These are phyloP conservation scores for Ichneumon xanthorius DNA, from an alignment of 2,888 invertebrate species.

Conservation along the genomic window DNA sequence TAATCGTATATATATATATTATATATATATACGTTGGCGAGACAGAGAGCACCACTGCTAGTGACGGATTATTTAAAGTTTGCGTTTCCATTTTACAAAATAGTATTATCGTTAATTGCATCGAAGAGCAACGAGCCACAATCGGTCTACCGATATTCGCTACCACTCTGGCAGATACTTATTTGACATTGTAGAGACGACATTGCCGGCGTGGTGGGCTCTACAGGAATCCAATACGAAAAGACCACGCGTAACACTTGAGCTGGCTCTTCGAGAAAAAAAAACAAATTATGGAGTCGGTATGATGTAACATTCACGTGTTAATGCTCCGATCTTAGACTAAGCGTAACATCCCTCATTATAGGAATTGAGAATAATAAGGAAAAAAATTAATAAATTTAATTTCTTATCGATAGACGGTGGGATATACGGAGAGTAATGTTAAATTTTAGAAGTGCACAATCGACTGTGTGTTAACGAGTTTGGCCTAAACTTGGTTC, in stretches of 20 bases:
- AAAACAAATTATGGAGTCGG: background rate
- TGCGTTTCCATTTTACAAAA: background rate
- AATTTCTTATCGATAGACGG: constrained; percentile 75
- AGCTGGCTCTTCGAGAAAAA: constrained; percentile 31
- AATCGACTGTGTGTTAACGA: constrained; percentile 78
- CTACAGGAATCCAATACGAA: constrained; percentile 43
- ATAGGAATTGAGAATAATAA: constrained; percentile 78
- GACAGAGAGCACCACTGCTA: constrained; percentile 57
- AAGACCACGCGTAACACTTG: constrained; percentile 40
- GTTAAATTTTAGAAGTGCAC: constrained; percentile 78
- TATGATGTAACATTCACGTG: constrained; percentile 36
- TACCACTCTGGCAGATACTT: constrained; percentile 35
- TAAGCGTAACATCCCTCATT: constrained; percentile 73
- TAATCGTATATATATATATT: constrained; percentile 31
- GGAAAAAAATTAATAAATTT: constrained; percentile 63
- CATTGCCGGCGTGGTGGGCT: constrained; percentile 1
- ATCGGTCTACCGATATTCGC: constrained; percentile 50
- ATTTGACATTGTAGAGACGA: constrained; percentile 35
- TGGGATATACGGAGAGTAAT: constrained; percentile 72
- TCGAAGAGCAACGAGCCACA: constrained; percentile 46
- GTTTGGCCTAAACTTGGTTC: constrained; percentile 80
- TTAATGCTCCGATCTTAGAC: constrained; percentile 23
- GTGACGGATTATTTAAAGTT: constrained; percentile 21
- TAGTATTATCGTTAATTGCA: constrained; percentile 16
- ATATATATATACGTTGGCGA: constrained; percentile 33